These are phyloP conservation scores for Myotis davidii DNA, from an alignment of 2,113 vertebrate species.

Conservation along the genomic window DNA sequence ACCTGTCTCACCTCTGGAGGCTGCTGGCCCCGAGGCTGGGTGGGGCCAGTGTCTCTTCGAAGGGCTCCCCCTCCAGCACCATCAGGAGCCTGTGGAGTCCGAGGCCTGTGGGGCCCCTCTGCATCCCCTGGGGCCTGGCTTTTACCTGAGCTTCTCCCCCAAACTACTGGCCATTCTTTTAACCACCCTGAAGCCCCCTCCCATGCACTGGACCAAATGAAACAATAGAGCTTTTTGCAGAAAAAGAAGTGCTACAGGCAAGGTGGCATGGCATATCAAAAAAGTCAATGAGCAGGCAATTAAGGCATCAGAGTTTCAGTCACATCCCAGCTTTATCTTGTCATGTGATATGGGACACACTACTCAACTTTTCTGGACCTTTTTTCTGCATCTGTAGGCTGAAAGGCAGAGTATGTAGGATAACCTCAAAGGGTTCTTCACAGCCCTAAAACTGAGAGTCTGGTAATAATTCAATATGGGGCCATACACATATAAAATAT, in stretches of 20 bases:
- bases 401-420: not conserved
- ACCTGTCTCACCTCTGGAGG: too few species aligned
- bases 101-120: too few species aligned
- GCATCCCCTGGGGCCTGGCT: too few species aligned
- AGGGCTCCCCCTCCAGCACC: too few species aligned
- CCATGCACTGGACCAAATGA: too few species aligned
- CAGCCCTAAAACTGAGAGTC: not conserved
- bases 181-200: too few species aligned
- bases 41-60: too few species aligned
- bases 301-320: not conserved
- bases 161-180: too few species aligned
- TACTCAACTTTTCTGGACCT: not conserved
- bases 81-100: too few species aligned
- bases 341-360: not conserved
- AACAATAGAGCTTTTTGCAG: too few species aligned
- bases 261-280: not conserved
- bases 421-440: not conserved
- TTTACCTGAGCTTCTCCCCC: too few species aligned
- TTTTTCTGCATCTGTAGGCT: not conserved
- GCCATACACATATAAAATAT: not conserved
- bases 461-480: not conserved
- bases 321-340: not conserved
- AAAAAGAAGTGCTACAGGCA: not conserved
- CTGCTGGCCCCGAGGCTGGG: too few species aligned
- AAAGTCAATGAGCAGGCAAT: not conserved